Evolutionary conservation across 2,888 invertebrate species (phyloP).

Genomic region (Anaspis maculata): DNA sequence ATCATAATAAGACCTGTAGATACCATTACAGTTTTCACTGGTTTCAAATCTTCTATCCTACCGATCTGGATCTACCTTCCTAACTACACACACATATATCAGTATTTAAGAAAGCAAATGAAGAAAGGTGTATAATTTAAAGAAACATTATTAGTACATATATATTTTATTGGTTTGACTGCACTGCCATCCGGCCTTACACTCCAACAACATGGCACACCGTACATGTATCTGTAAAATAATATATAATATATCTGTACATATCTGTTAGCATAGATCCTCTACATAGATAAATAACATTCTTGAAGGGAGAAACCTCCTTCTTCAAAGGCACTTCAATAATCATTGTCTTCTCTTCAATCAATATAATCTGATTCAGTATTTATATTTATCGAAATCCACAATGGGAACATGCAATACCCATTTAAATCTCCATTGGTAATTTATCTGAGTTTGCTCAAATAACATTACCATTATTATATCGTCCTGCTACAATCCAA

Average conservation of each 20-base stretch:
- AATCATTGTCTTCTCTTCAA: conserved; percentile 30
- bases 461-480: too few species aligned
- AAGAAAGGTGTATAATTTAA: too few species aligned
- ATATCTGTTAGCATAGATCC: conserved; percentile 36
- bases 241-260: conserved; percentile 34
- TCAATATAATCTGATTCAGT: conserved; percentile 3
- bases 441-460: conserved; percentile 10
- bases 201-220: conserved; percentile 42
- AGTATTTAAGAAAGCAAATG: too few species aligned
- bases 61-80: too few species aligned
- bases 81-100: too few species aligned
- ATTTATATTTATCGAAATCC: too few species aligned
- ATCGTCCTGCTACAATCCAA: too few species aligned
- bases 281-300: conserved; percentile 32
- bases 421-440: conserved; percentile 7
- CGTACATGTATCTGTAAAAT: conserved; percentile 41
- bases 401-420: too few species aligned
- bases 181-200: conserved; percentile 38
- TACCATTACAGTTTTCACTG: too few species aligned
- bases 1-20: too few species aligned
- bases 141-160: conserved; percentile 33
- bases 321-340: conserved; percentile 33
- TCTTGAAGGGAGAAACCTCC: conserved; percentile 25
- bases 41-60: too few species aligned
- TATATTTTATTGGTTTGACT: conserved; percentile 40